Evolutionary conservation across 2,888 invertebrate genomes (phyloP), one percentile per base, ranked within the genome.

Genomic region (Neoaliturus tenellus): DNA sequence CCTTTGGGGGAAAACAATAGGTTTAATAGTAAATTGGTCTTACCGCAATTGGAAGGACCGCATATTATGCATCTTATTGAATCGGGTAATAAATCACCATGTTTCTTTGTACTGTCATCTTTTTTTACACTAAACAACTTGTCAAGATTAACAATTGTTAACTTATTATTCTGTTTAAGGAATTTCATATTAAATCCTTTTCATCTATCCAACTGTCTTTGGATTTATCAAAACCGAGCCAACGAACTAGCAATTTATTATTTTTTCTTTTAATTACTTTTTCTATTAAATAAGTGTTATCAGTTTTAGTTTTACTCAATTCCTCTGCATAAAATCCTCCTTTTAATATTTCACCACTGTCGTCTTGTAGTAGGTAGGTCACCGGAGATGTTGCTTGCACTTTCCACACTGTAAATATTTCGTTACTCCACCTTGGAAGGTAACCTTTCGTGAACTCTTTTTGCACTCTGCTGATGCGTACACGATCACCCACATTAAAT

Each of bases 1-100:
- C 83, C 83, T 17, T 83, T 83, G 17, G 44, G 71, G n/a, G 44
- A 23, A 39, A 71, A 69, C 6, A 83, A 28, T 8, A 83, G 25
- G 25, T 83, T 83, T 33, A 83, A 81, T 20, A 83, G n/a, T 1
- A 80, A 48, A 31, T 83, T 83, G 20, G 83, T 81, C 31, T 83
- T 83, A 10, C 83, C 83, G 2, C 51, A 71, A 14, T 51, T 39
- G 5, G 33, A 48, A 1, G 83, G 83, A 23, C 83, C 71, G 33
- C 23, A 33, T 5, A 83, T 28, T 14, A 83, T 33, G 33, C 83
- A 83, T 25, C 80, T 23, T n/a, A 83, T 23, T 14, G 69, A 25
- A 5, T 69, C 35, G 6, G 80, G 80, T 28, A 83, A 39, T 28
- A 83, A 71, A 25, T 12, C 12, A 4, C 83, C 62, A 48, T 83